A percentile compares a stretch with the other conserved stretches of the same genome.
Evolutionary conservation across 2,888 invertebrate species (phyloP).

Genomic region (Pristionchus exspectatus): DNA sequence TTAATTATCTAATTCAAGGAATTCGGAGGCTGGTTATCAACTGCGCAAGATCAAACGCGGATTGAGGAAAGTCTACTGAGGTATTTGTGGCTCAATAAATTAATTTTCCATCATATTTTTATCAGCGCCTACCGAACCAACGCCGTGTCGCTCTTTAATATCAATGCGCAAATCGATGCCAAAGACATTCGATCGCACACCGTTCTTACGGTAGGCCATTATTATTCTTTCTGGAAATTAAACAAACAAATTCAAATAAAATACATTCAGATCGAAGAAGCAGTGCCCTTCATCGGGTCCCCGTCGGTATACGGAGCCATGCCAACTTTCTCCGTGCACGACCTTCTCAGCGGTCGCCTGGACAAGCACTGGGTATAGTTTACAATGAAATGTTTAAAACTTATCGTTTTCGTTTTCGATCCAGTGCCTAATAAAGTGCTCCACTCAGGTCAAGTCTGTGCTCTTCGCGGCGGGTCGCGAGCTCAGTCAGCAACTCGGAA

Average conservation of each 20-base stretch:
- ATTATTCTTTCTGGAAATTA: not conserved
- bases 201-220: not conserved
- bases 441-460: not conserved
- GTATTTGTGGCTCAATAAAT: not conserved
- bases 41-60: not conserved
- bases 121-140: not conserved
- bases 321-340: not conserved
- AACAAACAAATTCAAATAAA: not conserved
- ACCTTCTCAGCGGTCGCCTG: not conserved
- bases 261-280: conserved; percentile 4
- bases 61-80: not conserved
- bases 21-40: conserved; percentile 3
- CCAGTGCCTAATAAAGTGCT: not conserved
- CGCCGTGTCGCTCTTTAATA: not conserved
- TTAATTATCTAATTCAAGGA: not conserved
- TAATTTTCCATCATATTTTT: not conserved
- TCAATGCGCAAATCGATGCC: not conserved
- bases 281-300: not conserved
- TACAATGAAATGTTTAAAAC: no score
- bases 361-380: conserved; percentile 20
- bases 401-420: no score
- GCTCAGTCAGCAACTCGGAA: not conserved
- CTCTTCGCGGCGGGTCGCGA: not conserved
- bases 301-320: not conserved
- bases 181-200: not conserved